These are phyloP conservation scores for Drosophila suzukii DNA, from an alignment of 1,140 invertebrate species.

Conservation along the genomic window DNA sequence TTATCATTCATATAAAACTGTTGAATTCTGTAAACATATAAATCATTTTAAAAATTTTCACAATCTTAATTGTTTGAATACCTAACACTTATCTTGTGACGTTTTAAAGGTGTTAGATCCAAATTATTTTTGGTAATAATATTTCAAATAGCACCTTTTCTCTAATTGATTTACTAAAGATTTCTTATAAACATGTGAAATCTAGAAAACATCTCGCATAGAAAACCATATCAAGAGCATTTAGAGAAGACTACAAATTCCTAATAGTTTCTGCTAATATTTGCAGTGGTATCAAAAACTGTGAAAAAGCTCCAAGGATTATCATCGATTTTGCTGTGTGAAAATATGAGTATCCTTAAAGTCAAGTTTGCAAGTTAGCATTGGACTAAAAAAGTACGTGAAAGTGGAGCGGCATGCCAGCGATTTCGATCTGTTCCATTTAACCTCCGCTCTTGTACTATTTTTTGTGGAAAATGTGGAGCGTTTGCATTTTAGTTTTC, in stretches of 20 bases:
- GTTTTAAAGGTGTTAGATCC: background rate
- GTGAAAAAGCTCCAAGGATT: conserved; percentile 31
- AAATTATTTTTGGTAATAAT: background rate
- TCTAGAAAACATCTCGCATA: background rate
- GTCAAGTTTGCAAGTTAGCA: conserved; percentile 29
- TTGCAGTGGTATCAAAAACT: conserved; percentile 12
- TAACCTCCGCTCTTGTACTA: conserved; percentile 11
- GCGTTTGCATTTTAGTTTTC: conserved; percentile 27
- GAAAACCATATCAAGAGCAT: background rate
- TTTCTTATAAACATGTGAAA: conserved; percentile 11
- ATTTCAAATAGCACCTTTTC: background rate
- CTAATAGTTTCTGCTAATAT: conserved; percentile 22
- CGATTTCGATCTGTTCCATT: conserved; percentile 39
- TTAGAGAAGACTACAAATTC: background rate
- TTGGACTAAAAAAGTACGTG: conserved; percentile 40
- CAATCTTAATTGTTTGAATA: too few relatives aligned
- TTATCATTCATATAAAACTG: background rate
- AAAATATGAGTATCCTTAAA: conserved; percentile 39
- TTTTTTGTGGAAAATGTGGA: conserved; percentile 32
- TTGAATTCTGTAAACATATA: too few relatives aligned
- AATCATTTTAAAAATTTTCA: too few relatives aligned
- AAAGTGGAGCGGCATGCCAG: conserved; percentile 36
- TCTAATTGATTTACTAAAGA: conserved; percentile 13
- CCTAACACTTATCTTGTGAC: background rate
- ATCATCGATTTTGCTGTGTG: conserved; percentile 37